Conservation (phyloP, 2,888 invertebrate genomes). For the Taenaris catops region DNA sequence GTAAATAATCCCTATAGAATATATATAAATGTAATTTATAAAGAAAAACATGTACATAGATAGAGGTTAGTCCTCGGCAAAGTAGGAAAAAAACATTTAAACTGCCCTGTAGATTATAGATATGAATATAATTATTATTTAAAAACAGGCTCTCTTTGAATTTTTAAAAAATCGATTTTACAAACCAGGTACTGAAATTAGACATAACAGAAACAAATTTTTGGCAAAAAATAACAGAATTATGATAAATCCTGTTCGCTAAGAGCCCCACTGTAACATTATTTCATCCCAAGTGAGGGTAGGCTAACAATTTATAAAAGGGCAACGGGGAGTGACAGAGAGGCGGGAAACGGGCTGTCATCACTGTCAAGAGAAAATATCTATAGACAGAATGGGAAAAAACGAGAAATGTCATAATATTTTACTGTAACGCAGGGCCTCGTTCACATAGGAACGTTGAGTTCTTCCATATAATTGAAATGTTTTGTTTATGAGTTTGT, state of each 20-base stretch:
- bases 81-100: too few relatives aligned
- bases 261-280: constrained; percentile 59
- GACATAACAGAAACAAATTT: constrained; percentile 42
- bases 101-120: too few relatives aligned
- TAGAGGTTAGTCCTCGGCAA: too few relatives aligned
- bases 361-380: constrained; percentile 62
- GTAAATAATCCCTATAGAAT: too few relatives aligned
- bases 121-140: too few relatives aligned
- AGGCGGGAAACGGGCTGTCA: constrained; percentile 73
- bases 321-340: constrained; percentile 57
- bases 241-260: constrained; percentile 68
- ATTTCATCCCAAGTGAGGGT: constrained; percentile 59
- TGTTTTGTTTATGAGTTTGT: too few relatives aligned
- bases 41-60: too few relatives aligned
- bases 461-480: constrained; percentile 7
- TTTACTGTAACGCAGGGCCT: constrained; percentile 41
- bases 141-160: too few relatives aligned
- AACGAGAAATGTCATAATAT: constrained; percentile 62
- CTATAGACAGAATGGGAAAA: constrained; percentile 54
- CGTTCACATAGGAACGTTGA: constrained; percentile 15
- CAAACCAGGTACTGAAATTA: constrained; percentile 9
- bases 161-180: too few relatives aligned
- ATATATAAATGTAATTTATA: too few relatives aligned
- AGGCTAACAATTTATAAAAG: constrained; percentile 64
- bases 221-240: constrained; percentile 62